Conservation (phyloP, 2,113 vertebrate species). For the Antechinus stuartii region DNA sequence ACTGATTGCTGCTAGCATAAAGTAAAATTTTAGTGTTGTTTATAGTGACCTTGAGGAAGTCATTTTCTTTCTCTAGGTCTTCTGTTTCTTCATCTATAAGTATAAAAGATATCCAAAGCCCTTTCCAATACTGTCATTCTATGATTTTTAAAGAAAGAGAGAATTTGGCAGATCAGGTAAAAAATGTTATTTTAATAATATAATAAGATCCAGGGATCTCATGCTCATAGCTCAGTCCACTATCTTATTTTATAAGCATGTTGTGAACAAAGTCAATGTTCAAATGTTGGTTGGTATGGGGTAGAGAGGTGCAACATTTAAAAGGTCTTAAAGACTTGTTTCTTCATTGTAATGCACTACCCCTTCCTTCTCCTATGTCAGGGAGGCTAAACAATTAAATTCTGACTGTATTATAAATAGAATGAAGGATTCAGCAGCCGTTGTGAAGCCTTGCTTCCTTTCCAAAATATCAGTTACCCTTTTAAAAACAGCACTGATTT, state of each 20-base stretch:
- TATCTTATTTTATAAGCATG: background rate
- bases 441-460: background rate
- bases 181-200: background rate
- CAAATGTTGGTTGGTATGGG: background rate
- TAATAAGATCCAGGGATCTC: background rate
- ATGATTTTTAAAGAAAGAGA: background rate
- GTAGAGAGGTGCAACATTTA: background rate
- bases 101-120: background rate
- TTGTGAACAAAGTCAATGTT: background rate
- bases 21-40: background rate
- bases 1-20: background rate
- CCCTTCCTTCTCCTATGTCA: background rate
- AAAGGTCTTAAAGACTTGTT: background rate
- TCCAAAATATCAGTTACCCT: background rate
- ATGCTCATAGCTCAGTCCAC: background rate
- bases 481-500: background rate
- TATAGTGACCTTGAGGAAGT: background rate
- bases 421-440: background rate
- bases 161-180: background rate
- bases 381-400: background rate
- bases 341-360: background rate
- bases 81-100: background rate
- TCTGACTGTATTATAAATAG: background rate
- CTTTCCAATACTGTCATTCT: background rate
- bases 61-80: background rate